Evolutionary conservation across 2,888 invertebrate genomes (phyloP), one percentile per base, ranked within the genome.

Genomic region (Dusona sp.): DNA sequence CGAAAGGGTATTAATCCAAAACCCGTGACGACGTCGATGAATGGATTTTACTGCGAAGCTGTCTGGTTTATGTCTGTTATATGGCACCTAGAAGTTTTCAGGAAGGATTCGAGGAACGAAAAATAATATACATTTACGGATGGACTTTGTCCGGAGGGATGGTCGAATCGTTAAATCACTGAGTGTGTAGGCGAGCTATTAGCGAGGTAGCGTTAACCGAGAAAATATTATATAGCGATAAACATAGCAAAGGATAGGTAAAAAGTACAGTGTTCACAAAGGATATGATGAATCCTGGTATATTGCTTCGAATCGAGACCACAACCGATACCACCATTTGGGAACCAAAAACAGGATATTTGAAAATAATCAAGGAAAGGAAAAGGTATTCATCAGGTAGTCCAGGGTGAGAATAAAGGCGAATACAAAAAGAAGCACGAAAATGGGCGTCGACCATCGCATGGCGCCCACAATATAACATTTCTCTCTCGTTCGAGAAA

Each of bases 381-480:
- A 65, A 64, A 67, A 51, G 64, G n/a, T 79, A 79, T 38, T 42
- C 42, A 70, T 57, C 79, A 68, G 45, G 80, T 73, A 65, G 79
- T 29, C 11, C 61, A 45, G 74, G 57, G 38, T 45, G 81, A 67
- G 74, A 42, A 19, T 57, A 19, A 74, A 70, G 79, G 73, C 68
- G 79, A 79, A 29, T 68, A 64, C 74, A 61, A 83, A 57, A 68
- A 38, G 57, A 67, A 70, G 6, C 57, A 67, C 74, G 61, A 78
- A 81, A 67, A 78, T 36, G 81, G 73, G 77, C 85, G 85, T 81
- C 77, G 68, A 64, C 68, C 54, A 73, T 77, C 45, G 36, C 64
- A 25, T 25, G 83, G 72, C 61, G 70, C 61, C 83, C 65, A 51
- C 74, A 42, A 42, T 3, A 42, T 11, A 42, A 42, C 42, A 51